Base-by-base conservation (phyloP, 2,113 vertebrate species). In the Macquaria ambigua region DNA sequence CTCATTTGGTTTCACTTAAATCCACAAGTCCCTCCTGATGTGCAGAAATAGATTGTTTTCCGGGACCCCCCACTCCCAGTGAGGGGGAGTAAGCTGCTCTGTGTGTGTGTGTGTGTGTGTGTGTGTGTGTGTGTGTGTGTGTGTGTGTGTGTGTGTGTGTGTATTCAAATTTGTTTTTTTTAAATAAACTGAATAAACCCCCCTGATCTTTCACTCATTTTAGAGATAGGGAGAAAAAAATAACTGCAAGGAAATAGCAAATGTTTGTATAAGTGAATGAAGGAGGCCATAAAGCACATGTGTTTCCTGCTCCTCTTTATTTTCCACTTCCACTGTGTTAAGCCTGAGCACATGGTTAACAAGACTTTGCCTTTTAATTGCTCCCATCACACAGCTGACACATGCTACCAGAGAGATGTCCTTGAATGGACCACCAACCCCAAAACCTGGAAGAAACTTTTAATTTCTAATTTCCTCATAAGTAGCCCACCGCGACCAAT, bases 341-440 rank as follows among this genome's bases (percentile, higher is more conserved):
- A 92, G 90, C 86, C 72, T 31, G 55, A 87, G 82, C 80, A 88
- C 77, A 77, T 56, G 73, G 91, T 85, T 94, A 94, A 92, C 92
- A 93, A 94, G 73, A 84, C 89, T 79, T 81, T 83, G 87, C 84
- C 89, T 85, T 93, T 92, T 86, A 68, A 96, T 93, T 93, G 93
- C 96, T 97, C 95, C 97, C 95, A 97, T 95, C 94, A 88, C 87
- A 85, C 86, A 79, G 93, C 87, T 89, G 89, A 59, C 4, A 92
- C 93, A 84, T 5, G n/a, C 90, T 92, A 92, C 83, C 89, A 79
- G 92, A 86, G 93, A 76, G 58, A 77, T 86, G 92, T 94, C 94
- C 93, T 90, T 77, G 20, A 89, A 86, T 48, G 72, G 83, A 72
- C 86, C 77, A 77, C 83, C 76, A 72, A 81, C 48, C 77, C 14